Percentiles rank a stretch among this genome's conserved stretches.
phyloP scores from a whole-genome alignment of 2,113 vertebrate species.

The Chaetodon auriga region DNA sequence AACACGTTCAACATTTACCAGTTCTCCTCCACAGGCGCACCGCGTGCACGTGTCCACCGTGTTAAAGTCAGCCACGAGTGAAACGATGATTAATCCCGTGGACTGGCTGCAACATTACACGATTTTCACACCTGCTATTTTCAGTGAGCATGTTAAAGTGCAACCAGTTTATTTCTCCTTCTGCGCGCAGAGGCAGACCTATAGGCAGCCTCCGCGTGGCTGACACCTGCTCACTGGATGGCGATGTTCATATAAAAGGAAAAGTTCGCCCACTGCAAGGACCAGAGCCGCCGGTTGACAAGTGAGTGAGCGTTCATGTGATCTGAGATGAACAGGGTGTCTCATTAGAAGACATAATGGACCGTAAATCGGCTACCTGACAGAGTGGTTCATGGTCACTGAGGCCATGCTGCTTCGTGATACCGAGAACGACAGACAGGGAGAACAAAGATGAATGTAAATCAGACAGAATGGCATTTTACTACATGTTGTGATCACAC shows the following conservation, averaged over 20 bases:
- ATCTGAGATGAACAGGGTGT: conserved; percentile 48
- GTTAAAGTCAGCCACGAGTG: not conserved
- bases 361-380: conserved; percentile 34
- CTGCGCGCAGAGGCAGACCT: conserved; percentile 11
- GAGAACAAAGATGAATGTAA: conserved; percentile 29
- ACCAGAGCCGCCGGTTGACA: conserved; percentile 1
- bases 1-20: conserved; percentile 49
- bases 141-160: not conserved
- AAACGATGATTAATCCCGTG: not conserved
- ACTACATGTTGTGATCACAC: conserved; percentile 36
- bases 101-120: not conserved
- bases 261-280: not conserved
- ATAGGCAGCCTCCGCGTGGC: conserved; percentile 21
- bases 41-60: not conserved
- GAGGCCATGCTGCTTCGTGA: conserved; percentile 40
- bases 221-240: not conserved
- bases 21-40: not conserved
- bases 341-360: conserved; percentile 63
- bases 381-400: conserved; percentile 29
- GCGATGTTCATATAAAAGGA: not conserved
- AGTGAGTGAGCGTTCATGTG: conserved; percentile 38
- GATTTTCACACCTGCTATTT: not conserved
- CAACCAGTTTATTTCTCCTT: not conserved
- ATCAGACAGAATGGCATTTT: conserved; percentile 28
- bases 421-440: conserved; percentile 20